Evolutionary conservation across 2,797 vertebrate species (phyloP).

Genomic region (Coranthus polyacanthus): DNA sequence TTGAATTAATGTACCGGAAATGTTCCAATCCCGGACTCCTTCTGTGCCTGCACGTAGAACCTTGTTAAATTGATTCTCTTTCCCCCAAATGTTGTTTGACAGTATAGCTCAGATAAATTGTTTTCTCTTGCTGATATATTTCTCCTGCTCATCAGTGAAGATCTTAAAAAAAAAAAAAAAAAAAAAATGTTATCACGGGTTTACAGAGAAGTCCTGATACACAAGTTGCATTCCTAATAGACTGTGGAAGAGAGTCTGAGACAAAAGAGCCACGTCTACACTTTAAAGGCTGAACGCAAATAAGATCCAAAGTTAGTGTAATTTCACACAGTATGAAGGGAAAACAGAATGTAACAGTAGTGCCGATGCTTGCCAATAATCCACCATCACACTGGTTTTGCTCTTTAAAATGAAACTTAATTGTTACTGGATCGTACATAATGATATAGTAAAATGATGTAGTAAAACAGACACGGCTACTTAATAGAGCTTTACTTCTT

Average conservation of each 20-base stretch:
- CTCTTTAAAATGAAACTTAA: neutral
- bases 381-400: slow-evolving; percentile 1
- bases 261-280: slow-evolving; percentile 21
- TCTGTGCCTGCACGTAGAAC: too few species aligned
- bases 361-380: slow-evolving; percentile 6
- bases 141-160: slow-evolving; percentile 23
- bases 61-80: slow-evolving; percentile 35
- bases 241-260: slow-evolving; percentile 3
- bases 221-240: slow-evolving; percentile 5
- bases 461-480: neutral
- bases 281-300: slow-evolving; percentile 25
- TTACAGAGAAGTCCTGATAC: slow-evolving; percentile 24
- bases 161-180: neutral
- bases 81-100: slow-evolving; percentile 24
- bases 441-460: slow-evolving; percentile 9
- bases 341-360: neutral
- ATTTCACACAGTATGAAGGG: slow-evolving; percentile 1
- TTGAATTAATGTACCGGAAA: slow-evolving; percentile 49
- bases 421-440: neutral
- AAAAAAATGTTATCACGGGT: slow-evolving; percentile 8
- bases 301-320: slow-evolving; percentile 23
- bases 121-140: slow-evolving; percentile 11
- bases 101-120: slow-evolving; percentile 18
- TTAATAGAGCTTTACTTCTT: neutral
- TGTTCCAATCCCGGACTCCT: slow-evolving; percentile 27